These are phyloP conservation scores for Pachymerium ferrugineum DNA, from an alignment of 2,888 invertebrate genomes.

Conservation along the genomic window DNA sequence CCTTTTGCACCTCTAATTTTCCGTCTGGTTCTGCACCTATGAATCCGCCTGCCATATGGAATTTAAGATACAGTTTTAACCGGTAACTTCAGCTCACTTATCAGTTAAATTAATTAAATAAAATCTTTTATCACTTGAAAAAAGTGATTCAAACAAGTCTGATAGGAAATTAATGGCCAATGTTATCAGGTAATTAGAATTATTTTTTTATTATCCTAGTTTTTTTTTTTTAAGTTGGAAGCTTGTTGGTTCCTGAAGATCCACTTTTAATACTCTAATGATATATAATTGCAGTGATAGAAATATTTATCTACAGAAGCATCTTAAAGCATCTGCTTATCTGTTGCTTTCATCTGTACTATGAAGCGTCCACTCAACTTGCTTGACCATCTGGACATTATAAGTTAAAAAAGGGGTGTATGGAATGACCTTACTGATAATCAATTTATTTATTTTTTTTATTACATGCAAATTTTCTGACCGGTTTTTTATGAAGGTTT, in stretches of 20 bases:
- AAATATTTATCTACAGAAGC: not conserved
- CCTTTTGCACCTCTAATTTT: not conserved
- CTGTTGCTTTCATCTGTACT: not conserved
- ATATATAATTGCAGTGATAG: not conserved
- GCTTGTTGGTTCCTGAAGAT: not conserved
- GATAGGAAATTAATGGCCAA: too few species aligned
- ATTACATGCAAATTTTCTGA: too few species aligned
- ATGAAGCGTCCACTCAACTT: slow-evolving; percentile 4
- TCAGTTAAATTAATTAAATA: too few species aligned
- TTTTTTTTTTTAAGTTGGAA: not conserved
- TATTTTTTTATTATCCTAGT: too few species aligned
- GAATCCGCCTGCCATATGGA: not conserved
- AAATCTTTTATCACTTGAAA: too few species aligned
- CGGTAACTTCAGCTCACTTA: too few species aligned
- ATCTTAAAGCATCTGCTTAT: slow-evolving; percentile 13
- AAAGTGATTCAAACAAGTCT: too few species aligned
- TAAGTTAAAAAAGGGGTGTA: not conserved
- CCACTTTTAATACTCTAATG: not conserved
- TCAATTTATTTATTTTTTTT: too few species aligned
- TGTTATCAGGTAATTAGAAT: too few species aligned
- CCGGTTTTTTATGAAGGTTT: too few species aligned
- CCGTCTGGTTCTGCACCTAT: not conserved
- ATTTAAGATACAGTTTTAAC: too few species aligned
- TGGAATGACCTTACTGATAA: too few species aligned
- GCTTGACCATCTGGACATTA: not conserved